These are phyloP conservation scores for Apogon talboti DNA, from an alignment of 2,797 vertebrate species.

Conservation along the genomic window DNA sequence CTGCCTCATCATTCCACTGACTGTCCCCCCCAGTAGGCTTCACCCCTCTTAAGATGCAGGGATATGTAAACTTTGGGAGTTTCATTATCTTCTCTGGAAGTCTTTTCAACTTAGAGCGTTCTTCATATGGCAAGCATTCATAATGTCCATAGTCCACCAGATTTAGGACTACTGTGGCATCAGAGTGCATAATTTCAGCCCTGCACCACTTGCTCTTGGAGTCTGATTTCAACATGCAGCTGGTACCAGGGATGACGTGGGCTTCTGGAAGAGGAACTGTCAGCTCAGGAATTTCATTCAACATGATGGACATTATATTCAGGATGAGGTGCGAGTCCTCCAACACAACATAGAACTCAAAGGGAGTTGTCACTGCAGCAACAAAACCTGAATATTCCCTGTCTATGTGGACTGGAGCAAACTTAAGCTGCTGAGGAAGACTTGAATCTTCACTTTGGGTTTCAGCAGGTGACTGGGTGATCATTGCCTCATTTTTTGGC, in stretches of 20 bases:
- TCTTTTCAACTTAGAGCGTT: conserved; percentile 79
- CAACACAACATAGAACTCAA: conserved; percentile 85
- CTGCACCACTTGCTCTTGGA: conserved; percentile 86
- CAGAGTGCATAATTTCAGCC: conserved; percentile 81
- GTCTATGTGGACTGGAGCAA: conserved; percentile 71
- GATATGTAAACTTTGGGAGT: conserved; percentile 83
- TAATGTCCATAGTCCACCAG: conserved; percentile 88
- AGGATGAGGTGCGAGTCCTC: conserved; percentile 80
- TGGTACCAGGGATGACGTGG: conserved; percentile 74
- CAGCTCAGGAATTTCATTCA: conserved; percentile 79
- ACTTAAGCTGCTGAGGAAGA: conserved; percentile 58
- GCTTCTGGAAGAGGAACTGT: conserved; percentile 76
- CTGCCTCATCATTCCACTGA: conserved; percentile 85
- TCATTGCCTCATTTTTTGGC: conserved; percentile 5
- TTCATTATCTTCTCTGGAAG: conserved; percentile 78
- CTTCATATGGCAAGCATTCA: conserved; percentile 65
- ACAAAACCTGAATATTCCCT: conserved; percentile 80
- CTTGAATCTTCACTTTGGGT: conserved; percentile 8
- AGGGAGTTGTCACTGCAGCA: conserved; percentile 83
- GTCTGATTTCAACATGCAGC: conserved; percentile 84
- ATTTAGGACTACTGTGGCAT: conserved; percentile 64
- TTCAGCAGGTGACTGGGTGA: not conserved
- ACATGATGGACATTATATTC: conserved; percentile 76
- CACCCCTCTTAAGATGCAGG: conserved; percentile 84
- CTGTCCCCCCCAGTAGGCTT: conserved; percentile 71